Conservation (phyloP, 2,113 vertebrate genomes). For the Chlamydotis undulata region DNA sequence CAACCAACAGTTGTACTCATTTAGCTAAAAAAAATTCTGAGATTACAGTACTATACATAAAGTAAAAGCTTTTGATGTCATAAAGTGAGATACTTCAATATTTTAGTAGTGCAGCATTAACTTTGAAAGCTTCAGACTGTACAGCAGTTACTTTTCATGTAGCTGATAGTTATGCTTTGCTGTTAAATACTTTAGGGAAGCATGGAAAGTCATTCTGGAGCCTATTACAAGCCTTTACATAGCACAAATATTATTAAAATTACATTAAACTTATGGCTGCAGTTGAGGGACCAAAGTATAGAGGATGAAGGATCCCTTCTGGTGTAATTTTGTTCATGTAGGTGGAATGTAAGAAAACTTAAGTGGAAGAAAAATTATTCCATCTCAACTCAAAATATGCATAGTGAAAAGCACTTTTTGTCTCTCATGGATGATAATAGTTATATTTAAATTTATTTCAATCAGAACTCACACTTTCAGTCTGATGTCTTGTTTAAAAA, state of each 20-base stretch:
- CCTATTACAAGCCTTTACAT: not conserved
- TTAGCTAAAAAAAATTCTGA: not conserved
- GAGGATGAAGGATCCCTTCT: not conserved
- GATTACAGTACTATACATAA: not conserved
- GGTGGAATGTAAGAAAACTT: not conserved
- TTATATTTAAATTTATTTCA: not conserved
- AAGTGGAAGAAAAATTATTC: not conserved
- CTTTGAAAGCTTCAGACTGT: not conserved
- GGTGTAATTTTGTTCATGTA: not conserved
- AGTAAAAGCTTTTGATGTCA: not conserved
- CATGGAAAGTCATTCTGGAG: not conserved
- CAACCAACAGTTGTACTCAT: not conserved
- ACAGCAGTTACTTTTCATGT: not conserved
- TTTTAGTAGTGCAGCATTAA: not conserved
- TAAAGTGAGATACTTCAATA: not conserved
- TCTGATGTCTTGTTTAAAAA: not conserved
- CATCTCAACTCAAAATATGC: not conserved
- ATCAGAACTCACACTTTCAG: not conserved
- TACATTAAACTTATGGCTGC: not conserved
- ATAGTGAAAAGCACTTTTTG: not conserved
- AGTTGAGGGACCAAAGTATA: not conserved
- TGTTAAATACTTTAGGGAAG: not conserved
- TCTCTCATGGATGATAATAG: not conserved
- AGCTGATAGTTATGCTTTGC: not conserved
- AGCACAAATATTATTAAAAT: slow-evolving; percentile 31